Evolutionary conservation across 2,797 vertebrate species (phyloP).

Genomic region (Pseudochromis fuscus): DNA sequence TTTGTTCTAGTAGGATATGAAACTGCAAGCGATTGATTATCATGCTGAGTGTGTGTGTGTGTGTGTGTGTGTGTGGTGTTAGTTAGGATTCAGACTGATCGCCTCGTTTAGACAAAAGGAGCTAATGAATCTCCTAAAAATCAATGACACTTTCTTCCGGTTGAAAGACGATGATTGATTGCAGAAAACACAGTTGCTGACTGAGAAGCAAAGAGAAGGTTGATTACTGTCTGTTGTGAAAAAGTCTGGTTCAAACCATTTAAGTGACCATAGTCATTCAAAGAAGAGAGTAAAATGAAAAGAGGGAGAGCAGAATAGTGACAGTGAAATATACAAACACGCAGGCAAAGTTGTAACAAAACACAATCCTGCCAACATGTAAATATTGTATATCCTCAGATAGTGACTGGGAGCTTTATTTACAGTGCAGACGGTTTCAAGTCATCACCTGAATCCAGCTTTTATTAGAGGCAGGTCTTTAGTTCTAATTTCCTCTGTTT

Average conservation of each 20-base stretch:
- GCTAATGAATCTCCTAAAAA: conserved; percentile 55
- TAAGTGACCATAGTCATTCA: conserved; percentile 7
- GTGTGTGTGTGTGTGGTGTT: conserved; percentile 14
- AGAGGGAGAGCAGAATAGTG: not conserved
- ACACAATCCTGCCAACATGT: no score
- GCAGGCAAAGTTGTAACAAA: conserved; percentile 22
- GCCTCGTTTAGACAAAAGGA: conserved; percentile 38
- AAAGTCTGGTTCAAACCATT: conserved; percentile 14
- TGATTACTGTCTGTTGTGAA: conserved; percentile 25
- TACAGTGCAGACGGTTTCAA: no score
- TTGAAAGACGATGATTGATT: conserved; percentile 59
- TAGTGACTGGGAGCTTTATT: no score
- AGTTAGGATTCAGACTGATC: conserved; percentile 48
- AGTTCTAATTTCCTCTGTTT: no score
- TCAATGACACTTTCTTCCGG: conserved; percentile 51
- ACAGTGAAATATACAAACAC: not conserved
- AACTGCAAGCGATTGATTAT: conserved; percentile 14
- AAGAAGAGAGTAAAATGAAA: not conserved
- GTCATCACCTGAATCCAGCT: no score
- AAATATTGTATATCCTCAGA: no score
- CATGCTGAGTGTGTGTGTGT: conserved; percentile 6
- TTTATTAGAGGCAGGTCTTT: no score
- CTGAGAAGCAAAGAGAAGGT: conserved; percentile 23
- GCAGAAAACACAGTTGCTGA: conserved; percentile 34
- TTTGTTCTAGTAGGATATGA: conserved; percentile 27